Conservation (phyloP, 2,113 vertebrate species). For the Neoarius graeffei region DNA sequence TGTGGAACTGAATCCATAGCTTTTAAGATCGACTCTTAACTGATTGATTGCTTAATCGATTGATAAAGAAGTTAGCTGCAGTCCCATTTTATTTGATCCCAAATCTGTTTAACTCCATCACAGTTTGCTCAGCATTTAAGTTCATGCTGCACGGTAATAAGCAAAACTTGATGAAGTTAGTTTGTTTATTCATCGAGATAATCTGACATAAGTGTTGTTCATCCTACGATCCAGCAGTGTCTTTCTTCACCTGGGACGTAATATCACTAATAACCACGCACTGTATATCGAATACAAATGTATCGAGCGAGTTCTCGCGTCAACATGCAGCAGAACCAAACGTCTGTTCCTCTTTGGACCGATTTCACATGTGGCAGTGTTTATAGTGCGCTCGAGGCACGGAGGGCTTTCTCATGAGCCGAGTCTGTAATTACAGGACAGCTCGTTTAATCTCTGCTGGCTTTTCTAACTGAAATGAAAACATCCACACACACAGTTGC, state of each 20-base stretch:
- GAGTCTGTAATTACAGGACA: constrained; percentile 43
- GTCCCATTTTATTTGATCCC: background rate
- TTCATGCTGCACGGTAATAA: too few relatives aligned
- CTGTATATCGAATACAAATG: background rate
- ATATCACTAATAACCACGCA: background rate
- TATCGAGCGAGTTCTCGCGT: background rate
- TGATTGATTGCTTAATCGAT: background rate
- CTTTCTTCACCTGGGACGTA: background rate
- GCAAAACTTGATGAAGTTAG: too few relatives aligned
- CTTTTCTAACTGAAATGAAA: constrained; percentile 35
- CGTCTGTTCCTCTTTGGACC: background rate
- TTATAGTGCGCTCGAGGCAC: constrained; percentile 18
- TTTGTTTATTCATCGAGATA: background rate
- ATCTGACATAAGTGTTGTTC: background rate
- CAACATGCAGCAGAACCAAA: background rate
- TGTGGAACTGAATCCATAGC: background rate
- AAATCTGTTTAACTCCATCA: background rate
- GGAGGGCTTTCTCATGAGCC: constrained; percentile 34
- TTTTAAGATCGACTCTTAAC: background rate
- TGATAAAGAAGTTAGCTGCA: background rate
- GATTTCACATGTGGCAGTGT: constrained; percentile 43
- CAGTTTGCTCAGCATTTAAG: background rate
- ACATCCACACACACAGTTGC: constrained; percentile 14
- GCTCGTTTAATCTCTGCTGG: constrained; percentile 43
- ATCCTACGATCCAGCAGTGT: background rate